phyloP scores from a whole-genome alignment of 1,140 invertebrate species.

The Drosophila kanapiae region DNA sequence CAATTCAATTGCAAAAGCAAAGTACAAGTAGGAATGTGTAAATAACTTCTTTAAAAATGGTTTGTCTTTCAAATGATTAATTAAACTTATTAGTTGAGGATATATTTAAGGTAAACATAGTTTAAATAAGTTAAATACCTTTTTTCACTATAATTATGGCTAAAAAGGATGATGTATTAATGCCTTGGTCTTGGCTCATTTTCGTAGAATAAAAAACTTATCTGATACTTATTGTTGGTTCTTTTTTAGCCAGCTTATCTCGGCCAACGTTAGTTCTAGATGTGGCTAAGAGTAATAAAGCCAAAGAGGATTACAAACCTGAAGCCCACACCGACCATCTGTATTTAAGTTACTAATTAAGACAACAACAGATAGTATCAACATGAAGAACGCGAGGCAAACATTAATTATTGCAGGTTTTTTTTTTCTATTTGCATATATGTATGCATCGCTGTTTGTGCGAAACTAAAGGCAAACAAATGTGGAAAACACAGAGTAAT shows the following conservation, averaged over 20 bases:
- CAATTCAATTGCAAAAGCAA: conserved; percentile 1
- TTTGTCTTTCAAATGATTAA: too few relatives aligned
- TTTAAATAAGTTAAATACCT: too few relatives aligned
- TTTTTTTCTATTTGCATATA: conserved; percentile 31
- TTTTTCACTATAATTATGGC: too few relatives aligned
- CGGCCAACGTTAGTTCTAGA: background rate
- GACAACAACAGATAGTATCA: conserved; percentile 16
- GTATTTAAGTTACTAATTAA: conserved; percentile 29
- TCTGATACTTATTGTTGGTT: background rate
- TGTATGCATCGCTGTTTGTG: conserved; percentile 8
- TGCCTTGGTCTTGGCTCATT: too few relatives aligned
- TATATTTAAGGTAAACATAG: background rate
- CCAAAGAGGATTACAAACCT: conserved; percentile 8
- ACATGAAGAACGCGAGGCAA: conserved; percentile 30
- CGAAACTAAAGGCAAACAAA: conserved; percentile 39
- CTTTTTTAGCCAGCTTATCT: background rate
- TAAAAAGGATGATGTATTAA: too few relatives aligned
- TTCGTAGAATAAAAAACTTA: too few relatives aligned
- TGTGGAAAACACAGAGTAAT: conserved; percentile 48
- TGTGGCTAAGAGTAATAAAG: background rate
- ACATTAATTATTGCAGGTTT: conserved; percentile 52
- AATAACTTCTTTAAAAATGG: too few relatives aligned
- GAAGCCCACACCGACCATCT: background rate
- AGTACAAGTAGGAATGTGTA: background rate
- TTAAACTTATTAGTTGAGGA: background rate